Conservation (phyloP, 1,140 invertebrate genomes). For the Drosophila tristis region DNA sequence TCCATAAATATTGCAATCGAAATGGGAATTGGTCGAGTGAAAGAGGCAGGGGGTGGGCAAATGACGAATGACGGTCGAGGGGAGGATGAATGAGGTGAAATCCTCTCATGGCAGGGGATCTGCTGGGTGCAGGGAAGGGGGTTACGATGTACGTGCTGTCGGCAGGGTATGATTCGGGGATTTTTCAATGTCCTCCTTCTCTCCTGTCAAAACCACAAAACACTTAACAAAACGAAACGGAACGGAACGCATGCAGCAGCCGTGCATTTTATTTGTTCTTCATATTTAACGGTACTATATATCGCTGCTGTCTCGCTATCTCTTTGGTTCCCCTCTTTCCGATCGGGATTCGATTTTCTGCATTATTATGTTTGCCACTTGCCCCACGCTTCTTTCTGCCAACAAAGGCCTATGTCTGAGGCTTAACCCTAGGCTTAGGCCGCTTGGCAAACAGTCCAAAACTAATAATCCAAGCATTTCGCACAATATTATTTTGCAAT, state of each 20-base stretch:
- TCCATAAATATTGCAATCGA: too few species aligned
- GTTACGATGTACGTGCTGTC: too few species aligned
- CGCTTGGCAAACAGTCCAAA: constrained; percentile 3
- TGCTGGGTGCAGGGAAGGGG: too few species aligned
- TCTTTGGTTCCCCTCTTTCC: constrained; percentile 3
- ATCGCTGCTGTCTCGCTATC: too few species aligned
- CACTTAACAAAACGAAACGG: constrained; percentile 12
- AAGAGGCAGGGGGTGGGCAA: too few species aligned
- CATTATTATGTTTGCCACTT: constrained; percentile 6
- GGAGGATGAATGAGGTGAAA: too few species aligned
- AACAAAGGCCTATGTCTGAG: neutral
- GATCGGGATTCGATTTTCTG: constrained; percentile 39
- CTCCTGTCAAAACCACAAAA: constrained; percentile 53
- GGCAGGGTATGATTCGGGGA: too few species aligned
- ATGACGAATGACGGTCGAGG: too few species aligned
- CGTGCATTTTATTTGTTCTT: constrained; percentile 46
- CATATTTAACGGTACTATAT: neutral
- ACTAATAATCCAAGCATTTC: constrained; percentile 44
- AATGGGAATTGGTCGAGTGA: too few species aligned
- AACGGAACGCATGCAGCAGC: constrained; percentile 22
- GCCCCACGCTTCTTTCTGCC: neutral
- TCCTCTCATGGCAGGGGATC: too few species aligned
- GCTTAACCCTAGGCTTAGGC: constrained; percentile 5
- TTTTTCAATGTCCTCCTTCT: constrained; percentile 1
- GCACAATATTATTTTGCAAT: constrained; percentile 69